phyloP scores from a whole-genome alignment of 2,888 invertebrate genomes.

The Ellobium chinense region DNA sequence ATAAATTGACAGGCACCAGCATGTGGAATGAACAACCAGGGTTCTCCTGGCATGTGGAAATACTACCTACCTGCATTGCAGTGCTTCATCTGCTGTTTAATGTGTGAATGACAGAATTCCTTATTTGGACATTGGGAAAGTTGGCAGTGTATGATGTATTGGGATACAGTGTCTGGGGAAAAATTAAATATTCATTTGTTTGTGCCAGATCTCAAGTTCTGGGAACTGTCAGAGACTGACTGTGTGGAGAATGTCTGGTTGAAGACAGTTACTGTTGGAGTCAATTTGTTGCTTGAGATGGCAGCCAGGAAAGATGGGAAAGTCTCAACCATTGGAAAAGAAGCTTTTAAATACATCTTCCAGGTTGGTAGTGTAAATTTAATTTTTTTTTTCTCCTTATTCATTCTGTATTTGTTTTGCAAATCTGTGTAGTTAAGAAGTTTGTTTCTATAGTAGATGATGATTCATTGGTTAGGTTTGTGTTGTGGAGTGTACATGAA shows the following conservation, averaged over 20 bases:
- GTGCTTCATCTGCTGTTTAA: too few relatives aligned
- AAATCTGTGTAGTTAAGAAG: neutral
- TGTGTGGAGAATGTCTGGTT: constrained; percentile 53
- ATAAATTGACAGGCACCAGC: too few relatives aligned
- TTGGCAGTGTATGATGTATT: too few relatives aligned
- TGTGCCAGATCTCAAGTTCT: constrained; percentile 49
- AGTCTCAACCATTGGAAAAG: constrained; percentile 33
- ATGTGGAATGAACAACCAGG: too few relatives aligned
- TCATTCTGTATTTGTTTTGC: neutral
- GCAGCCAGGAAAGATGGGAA: constrained; percentile 29
- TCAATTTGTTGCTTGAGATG: constrained; percentile 55
- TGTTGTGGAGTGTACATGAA: too few relatives aligned
- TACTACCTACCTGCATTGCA: too few relatives aligned
- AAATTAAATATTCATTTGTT: too few relatives aligned
- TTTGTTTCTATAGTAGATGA: neutral
- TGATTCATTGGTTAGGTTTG: too few relatives aligned
- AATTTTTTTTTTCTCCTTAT: neutral
- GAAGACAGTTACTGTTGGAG: constrained; percentile 50
- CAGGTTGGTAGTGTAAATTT: constrained; percentile 4
- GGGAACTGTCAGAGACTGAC: constrained; percentile 52
- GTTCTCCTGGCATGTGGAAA: too few relatives aligned
- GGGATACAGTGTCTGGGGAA: too few relatives aligned
- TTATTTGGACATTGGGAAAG: too few relatives aligned
- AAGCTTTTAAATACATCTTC: constrained; percentile 7
- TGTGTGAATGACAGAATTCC: too few relatives aligned